Percentiles rank a stretch among this genome's conserved stretches.
phyloP scores from a whole-genome alignment of 2,888 invertebrate genomes.

The Hyposoter didymator region DNA sequence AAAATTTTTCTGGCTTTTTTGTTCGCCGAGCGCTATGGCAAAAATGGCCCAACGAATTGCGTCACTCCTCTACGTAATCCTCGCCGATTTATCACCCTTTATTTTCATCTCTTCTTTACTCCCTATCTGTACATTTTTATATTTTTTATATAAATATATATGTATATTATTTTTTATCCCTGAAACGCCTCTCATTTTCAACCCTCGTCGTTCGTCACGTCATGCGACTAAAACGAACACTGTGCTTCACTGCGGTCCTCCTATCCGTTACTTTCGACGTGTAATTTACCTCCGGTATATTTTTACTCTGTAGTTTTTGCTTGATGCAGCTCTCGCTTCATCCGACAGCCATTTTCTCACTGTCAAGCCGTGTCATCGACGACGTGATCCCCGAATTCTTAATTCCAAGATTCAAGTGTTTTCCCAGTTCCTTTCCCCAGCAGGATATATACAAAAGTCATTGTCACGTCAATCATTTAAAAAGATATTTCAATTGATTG shows the following conservation, averaged over 20 bases:
- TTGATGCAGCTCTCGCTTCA: conserved; percentile 11
- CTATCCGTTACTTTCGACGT: conserved; percentile 36
- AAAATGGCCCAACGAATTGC: conserved; percentile 37
- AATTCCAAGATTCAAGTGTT: neutral
- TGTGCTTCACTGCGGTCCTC: neutral
- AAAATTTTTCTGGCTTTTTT: conserved; percentile 17
- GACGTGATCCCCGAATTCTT: neutral
- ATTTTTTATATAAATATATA: conserved; percentile 4
- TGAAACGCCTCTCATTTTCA: conserved; percentile 33
- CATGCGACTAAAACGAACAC: conserved; percentile 15
- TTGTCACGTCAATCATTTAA: neutral
- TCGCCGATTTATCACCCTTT: conserved; percentile 54
- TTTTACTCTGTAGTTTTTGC: neutral
- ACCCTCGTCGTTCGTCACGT: conserved; percentile 33
- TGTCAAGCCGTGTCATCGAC: conserved; percentile 3
- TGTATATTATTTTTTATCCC: conserved; percentile 9
- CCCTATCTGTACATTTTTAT: neutral
- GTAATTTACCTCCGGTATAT: conserved; percentile 33
- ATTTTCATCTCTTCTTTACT: conserved; percentile 11
- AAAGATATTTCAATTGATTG: neutral
- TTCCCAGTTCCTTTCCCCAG: neutral
- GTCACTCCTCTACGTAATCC: conserved; percentile 43
- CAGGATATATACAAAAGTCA: neutral
- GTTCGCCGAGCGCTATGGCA: conserved; percentile 19
- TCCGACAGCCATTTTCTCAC: conserved; percentile 12